Conservation (phyloP, 2,888 invertebrate genomes). For the Dryobota labecula region DNA sequence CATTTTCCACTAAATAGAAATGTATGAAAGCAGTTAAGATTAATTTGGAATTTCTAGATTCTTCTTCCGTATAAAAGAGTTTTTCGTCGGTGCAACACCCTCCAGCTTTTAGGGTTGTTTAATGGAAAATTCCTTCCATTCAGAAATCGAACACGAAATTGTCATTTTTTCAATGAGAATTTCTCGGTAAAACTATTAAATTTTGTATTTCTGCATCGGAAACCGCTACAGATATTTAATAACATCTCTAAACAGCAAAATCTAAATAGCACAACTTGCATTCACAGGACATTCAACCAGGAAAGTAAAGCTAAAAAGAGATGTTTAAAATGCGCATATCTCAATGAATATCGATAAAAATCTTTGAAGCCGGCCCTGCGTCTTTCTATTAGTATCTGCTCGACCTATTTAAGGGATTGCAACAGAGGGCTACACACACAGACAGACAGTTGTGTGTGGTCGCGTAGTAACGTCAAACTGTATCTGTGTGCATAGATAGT, state of each 20-base stretch:
- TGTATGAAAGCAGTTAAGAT: not conserved
- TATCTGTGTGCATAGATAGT: conserved; percentile 63
- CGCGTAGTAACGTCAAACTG: conserved; percentile 41
- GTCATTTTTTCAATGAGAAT: not conserved
- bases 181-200: not conserved
- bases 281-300: conserved; percentile 60
- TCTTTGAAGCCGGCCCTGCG: conserved; percentile 77
- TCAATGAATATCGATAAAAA: conserved; percentile 62
- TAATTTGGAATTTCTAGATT: not conserved
- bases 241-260: not conserved
- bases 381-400: conserved; percentile 88
- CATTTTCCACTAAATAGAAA: not conserved
- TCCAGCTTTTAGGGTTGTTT: not conserved
- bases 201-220: not conserved
- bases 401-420: conserved; percentile 90
- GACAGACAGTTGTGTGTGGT: conserved; percentile 54
- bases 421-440: conserved; percentile 84
- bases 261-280: conserved; percentile 11
- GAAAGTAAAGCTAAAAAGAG: conserved; percentile 50
- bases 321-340: conserved; percentile 60
- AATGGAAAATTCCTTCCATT: not conserved
- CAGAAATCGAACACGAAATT: not conserved
- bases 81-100: not conserved
- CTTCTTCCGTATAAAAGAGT: not conserved
- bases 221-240: not conserved